Evolutionary conservation across 2,888 invertebrate species (phyloP).

Genomic region (Hipparchia semele): DNA sequence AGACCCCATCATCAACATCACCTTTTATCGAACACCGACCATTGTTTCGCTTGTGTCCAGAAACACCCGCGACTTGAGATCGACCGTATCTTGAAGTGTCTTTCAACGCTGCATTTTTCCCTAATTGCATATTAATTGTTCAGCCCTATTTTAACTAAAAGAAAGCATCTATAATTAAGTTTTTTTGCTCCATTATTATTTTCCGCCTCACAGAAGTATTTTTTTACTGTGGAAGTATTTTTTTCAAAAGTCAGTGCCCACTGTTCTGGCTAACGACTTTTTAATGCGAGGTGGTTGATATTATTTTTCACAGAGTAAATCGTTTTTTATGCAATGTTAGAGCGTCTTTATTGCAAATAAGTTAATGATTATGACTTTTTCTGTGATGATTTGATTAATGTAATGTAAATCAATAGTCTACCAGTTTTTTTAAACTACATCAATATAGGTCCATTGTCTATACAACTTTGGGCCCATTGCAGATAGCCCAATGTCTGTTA

Average conservation of each 20-base stretch:
- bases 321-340: slow-evolving; percentile 17
- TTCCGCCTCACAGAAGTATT: slow-evolving; percentile 8
- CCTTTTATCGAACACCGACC: too few species aligned
- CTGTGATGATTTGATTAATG: neutral
- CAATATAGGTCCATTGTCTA: too few species aligned
- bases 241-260: slow-evolving; percentile 24
- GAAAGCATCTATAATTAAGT: slow-evolving; percentile 1
- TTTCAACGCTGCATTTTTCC: neutral
- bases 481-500: too few species aligned
- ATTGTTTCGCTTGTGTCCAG: too few species aligned
- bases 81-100: neutral
- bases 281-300: slow-evolving; percentile 32
- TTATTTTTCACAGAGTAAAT: slow-evolving; percentile 29
- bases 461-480: too few species aligned
- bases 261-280: slow-evolving; percentile 37
- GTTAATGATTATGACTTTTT: neutral
- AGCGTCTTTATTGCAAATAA: neutral
- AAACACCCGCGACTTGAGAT: neutral
- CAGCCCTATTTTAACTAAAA: neutral
- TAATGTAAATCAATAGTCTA: too few species aligned
- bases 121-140: neutral
- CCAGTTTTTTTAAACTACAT: too few species aligned
- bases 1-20: too few species aligned
- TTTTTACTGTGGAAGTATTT: slow-evolving; percentile 15
- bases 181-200: slow-evolving; percentile 9